Evolutionary conservation across 2,888 invertebrate genomes (phyloP), one percentile per base, ranked within the genome.

Genomic region (Cynaeus angustus): DNA sequence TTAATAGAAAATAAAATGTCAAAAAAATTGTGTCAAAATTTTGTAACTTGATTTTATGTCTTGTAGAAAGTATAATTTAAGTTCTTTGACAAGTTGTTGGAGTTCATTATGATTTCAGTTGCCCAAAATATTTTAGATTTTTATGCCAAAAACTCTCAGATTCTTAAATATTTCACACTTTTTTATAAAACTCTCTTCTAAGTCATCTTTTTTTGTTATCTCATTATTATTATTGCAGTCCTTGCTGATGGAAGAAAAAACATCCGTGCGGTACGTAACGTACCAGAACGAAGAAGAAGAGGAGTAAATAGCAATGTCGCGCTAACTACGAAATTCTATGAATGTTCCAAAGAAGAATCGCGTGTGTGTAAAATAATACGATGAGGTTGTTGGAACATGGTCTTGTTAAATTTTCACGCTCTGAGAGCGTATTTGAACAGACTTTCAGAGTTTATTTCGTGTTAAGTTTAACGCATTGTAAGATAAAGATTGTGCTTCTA

Each of bases 211-310:
- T n/a, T n/a, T n/a, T n/a, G n/a, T n/a, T n/a, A n/a, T n/a, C n/a
- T 48, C 2, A 48, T 12, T 53, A 14, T 7, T 30, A 48, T 48
- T 7, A 1, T 52, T 83, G 38, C 89, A 97, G 96, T 94, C 94
- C 13, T 86, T 97, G 72, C 94, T 97, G 76, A 91, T 94, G 82
- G 96, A 95, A 72, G 97, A 97, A 79, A 94, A 96, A 61, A 94
- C 96, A 59, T 95, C 97, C 46, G 96, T 98, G 30, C 92, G 97
- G 78, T 98, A 98, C 87, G 96, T 97, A 65, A 97, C 95, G 81
- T 98, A 97, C 86, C 94, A 95, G 85, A 95, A 96, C 84, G 96
- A 96, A 80, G 96, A 96, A 78, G 96, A 95, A 78, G 94, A 94
- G 72, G 92, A 92, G 83, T 90, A 89, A 84, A 81, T 10, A 37